Conservation (phyloP, 2,797 vertebrate species). For the Sebastolobus alascanus region DNA sequence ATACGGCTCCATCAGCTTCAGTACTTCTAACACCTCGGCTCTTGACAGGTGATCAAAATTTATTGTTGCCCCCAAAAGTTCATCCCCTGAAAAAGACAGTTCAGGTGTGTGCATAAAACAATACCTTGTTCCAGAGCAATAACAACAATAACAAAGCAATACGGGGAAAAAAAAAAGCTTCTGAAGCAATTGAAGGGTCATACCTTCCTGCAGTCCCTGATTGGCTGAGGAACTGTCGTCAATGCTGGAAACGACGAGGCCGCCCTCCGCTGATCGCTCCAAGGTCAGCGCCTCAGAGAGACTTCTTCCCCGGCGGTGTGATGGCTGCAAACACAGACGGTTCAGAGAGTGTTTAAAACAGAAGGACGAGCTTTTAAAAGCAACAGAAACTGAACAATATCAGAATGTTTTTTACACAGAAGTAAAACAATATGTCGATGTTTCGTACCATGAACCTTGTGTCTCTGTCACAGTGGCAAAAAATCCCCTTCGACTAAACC, state of each 20-base stretch:
- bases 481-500: constrained; percentile 39
- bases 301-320: constrained; percentile 76
- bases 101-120: neutral
- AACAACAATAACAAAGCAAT: too few species aligned
- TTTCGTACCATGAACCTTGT: constrained; percentile 58
- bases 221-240: constrained; percentile 36
- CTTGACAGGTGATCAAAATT: constrained; percentile 83
- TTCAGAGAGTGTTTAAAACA: neutral
- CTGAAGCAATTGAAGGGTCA: neutral
- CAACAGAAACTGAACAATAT: neutral
- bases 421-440: neutral
- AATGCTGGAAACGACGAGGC: constrained; percentile 71
- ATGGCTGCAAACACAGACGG: constrained; percentile 51
- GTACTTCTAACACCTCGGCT: constrained; percentile 79
- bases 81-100: constrained; percentile 80
- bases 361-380: neutral
- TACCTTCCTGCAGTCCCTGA: constrained; percentile 79
- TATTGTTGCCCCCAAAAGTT: constrained; percentile 82
- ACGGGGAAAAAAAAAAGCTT: too few species aligned
- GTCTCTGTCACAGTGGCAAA: constrained; percentile 30
- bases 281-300: constrained; percentile 81
- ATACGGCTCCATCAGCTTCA: constrained; percentile 83
- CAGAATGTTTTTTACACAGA: neutral
- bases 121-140: neutral
- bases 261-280: constrained; percentile 72